A percentile compares a stretch with the other conserved stretches of the same genome.
Evolutionary conservation across 1,140 invertebrate genomes (phyloP).

Genomic region (Anagrus nilaparvatae): DNA sequence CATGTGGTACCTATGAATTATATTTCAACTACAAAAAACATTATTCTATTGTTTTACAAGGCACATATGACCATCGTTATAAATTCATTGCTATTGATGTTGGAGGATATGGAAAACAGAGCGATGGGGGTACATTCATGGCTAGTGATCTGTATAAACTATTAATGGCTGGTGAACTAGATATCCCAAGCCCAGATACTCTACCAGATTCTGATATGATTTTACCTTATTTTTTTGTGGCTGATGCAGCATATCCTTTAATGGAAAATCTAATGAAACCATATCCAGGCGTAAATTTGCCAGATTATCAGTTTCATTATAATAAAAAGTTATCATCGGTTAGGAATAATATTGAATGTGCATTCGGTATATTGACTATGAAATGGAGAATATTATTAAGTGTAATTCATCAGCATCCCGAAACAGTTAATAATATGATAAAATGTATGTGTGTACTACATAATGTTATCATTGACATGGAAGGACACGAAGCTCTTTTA

Average conservation of each 20-base stretch:
- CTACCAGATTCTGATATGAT: background rate
- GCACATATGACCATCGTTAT: slow-evolving; percentile 41
- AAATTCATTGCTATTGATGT: slow-evolving; percentile 38
- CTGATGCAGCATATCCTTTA: background rate
- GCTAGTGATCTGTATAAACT: slow-evolving; percentile 17
- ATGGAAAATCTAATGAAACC: background rate
- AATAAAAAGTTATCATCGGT: background rate
- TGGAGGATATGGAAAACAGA: slow-evolving; percentile 34
- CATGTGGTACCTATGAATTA: slow-evolving; percentile 30
- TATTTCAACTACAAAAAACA: slow-evolving; percentile 45
- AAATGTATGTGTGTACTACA: background rate
- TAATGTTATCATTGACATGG: background rate
- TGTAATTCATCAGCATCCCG: background rate
- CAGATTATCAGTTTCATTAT: background rate
- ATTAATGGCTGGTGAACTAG: slow-evolving; percentile 1
- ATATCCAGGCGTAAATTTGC: background rate
- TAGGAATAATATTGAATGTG: background rate
- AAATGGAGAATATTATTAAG: background rate
- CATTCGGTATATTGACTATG: background rate
- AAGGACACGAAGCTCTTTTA: background rate
- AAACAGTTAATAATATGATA: background rate
- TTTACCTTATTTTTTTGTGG: background rate
- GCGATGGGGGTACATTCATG: slow-evolving; percentile 32
- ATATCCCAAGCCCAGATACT: slow-evolving; percentile 3
- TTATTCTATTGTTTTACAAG: slow-evolving; percentile 43